These are phyloP conservation scores for Gnatocerus cornutus DNA, from an alignment of 2,888 invertebrate species.

Conservation along the genomic window DNA sequence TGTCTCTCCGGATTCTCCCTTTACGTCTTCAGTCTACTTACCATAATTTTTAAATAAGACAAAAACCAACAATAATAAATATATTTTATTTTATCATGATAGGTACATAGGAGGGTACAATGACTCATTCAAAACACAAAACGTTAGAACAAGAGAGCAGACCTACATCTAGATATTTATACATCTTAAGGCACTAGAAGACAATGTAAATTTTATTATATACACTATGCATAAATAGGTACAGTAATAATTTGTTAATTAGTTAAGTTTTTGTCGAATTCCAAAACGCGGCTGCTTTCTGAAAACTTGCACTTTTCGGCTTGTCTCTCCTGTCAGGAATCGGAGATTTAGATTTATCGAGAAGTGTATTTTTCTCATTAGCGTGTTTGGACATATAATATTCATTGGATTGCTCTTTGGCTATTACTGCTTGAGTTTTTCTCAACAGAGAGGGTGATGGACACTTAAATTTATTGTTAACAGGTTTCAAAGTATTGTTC, in stretches of 20 bases:
- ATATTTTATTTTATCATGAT: constrained; percentile 46
- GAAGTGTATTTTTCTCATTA: constrained; percentile 12
- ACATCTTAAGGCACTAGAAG: constrained; percentile 49
- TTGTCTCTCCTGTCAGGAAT: constrained; percentile 55
- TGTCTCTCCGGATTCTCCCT: too few relatives aligned
- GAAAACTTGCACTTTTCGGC: constrained; percentile 68
- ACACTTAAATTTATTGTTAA: constrained; percentile 66
- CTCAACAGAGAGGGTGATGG: constrained; percentile 70
- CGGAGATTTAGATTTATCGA: constrained; percentile 52
- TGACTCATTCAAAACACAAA: constrained; percentile 56
- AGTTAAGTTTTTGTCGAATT: constrained; percentile 63
- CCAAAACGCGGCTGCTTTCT: constrained; percentile 70
- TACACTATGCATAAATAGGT: constrained; percentile 36
- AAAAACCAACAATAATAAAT: constrained; percentile 41
- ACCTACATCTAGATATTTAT: constrained; percentile 46
- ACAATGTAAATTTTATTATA: constrained; percentile 31
- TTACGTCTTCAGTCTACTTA: too few relatives aligned
- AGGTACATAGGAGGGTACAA: constrained; percentile 55
- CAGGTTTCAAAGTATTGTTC: constrained; percentile 22
- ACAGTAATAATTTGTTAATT: constrained; percentile 13
- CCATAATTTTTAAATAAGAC: too few relatives aligned
- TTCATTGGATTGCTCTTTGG: constrained; percentile 69
- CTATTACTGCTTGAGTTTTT: constrained; percentile 71
- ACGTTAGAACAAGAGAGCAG: constrained; percentile 55
- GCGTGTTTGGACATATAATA: constrained; percentile 58